These are phyloP conservation scores for Darevskia nairensis DNA, from an alignment of 2,797 vertebrate genomes.

Conservation along the genomic window DNA sequence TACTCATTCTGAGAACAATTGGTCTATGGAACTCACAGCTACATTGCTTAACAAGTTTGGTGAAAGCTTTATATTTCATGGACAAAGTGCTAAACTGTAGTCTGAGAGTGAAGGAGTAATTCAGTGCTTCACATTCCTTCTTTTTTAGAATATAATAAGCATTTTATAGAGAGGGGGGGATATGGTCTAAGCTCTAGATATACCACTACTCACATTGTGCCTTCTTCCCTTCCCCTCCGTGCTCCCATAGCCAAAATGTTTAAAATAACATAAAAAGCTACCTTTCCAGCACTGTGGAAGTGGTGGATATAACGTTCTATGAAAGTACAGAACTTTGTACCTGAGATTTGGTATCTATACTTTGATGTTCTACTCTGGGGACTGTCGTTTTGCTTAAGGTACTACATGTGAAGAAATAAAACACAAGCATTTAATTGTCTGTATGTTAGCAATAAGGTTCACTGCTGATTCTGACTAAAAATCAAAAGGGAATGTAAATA, in stretches of 20 bases:
- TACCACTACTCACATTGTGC: background rate
- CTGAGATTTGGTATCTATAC: background rate
- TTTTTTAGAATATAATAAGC: background rate
- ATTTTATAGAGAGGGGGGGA: background rate
- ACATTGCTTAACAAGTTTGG: background rate
- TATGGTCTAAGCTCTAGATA: background rate
- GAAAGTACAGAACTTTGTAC: background rate
- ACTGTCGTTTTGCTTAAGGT: background rate
- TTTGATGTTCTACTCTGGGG: background rate
- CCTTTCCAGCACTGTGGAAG: background rate
- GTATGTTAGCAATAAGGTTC: background rate
- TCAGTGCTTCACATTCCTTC: background rate
- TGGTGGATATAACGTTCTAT: background rate
- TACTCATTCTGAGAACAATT: background rate
- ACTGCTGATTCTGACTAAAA: background rate
- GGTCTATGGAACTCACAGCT: background rate
- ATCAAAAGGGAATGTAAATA: background rate
- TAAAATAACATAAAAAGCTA: background rate
- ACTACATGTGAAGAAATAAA: slow-evolving; percentile 6
- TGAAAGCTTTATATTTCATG: background rate
- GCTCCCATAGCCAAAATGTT: background rate
- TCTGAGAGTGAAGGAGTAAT: background rate
- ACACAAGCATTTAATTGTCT: background rate
- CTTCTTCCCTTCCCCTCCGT: background rate
- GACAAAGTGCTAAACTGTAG: background rate